Conservation (phyloP, 2,113 vertebrate genomes). For the Bagarius yarrelli region DNA sequence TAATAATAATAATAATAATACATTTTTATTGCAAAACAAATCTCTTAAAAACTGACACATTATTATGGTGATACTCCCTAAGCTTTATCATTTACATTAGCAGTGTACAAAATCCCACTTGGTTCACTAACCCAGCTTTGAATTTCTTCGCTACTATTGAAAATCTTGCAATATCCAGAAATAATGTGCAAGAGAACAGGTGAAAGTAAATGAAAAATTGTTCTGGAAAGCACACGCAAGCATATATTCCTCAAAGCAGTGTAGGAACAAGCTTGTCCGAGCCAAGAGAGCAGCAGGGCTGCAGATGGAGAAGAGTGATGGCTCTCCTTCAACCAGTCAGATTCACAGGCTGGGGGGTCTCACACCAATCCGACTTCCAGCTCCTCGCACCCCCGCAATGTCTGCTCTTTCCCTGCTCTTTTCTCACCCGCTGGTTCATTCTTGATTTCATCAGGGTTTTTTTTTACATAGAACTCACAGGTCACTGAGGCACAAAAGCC, state of each 20-base stretch:
- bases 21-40: neutral
- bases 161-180: neutral
- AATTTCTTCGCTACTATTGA: neutral
- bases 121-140: neutral
- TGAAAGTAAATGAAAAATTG: neutral
- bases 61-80: neutral
- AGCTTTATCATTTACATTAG: neutral
- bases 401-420: conserved; percentile 36
- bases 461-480: neutral
- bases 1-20: too few species aligned
- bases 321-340: conserved; percentile 38
- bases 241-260: conserved; percentile 10
- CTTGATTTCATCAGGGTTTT: neutral
- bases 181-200: conserved; percentile 4
- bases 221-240: conserved; percentile 24
- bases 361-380: conserved; percentile 34
- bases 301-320: conserved; percentile 48
- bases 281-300: conserved; percentile 55
- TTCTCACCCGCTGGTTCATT: conserved; percentile 8
- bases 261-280: conserved; percentile 31
- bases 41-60: neutral
- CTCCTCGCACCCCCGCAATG: conserved; percentile 36
- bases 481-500: conserved; percentile 4
- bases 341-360: conserved; percentile 44
- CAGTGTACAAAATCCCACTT: neutral